Conservation (phyloP, 2,888 invertebrate species). For the Drosophila conformis region DNA sequence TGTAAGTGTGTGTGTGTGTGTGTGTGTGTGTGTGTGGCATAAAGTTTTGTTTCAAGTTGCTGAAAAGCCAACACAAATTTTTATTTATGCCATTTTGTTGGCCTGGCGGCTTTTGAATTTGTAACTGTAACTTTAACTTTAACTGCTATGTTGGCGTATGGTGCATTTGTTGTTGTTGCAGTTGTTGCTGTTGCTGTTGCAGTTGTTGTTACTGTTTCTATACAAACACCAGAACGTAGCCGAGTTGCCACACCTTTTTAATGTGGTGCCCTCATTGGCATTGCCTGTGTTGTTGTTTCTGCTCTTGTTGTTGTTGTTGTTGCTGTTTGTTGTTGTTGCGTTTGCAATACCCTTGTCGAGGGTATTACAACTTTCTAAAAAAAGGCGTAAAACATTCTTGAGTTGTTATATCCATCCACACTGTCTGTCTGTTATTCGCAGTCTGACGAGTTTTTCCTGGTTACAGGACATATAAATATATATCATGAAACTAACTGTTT, state of each 20-base stretch:
- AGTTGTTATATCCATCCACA: neutral
- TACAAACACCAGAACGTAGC: conserved; percentile 54
- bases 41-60: conserved; percentile 51
- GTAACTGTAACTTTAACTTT: conserved; percentile 61
- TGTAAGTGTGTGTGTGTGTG: conserved; percentile 1
- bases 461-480: neutral
- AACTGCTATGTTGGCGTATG: conserved; percentile 56
- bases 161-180: conserved; percentile 32
- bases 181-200: conserved; percentile 18
- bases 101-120: conserved; percentile 52
- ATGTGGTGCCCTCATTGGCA: conserved; percentile 61
- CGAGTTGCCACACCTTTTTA: conserved; percentile 66
- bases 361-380: neutral
- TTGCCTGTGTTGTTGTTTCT: conserved; percentile 44
- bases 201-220: conserved; percentile 26
- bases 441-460: neutral
- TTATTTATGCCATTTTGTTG: conserved; percentile 39
- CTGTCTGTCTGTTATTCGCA: neutral
- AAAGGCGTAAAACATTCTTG: neutral
- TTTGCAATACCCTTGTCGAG: conserved; percentile 12
- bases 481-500: neutral
- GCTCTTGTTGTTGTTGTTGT: conserved; percentile 19
- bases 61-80: conserved; percentile 60
- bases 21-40: conserved; percentile 26
- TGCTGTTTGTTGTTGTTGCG: conserved; percentile 18